Conservation (phyloP, 1,140 invertebrate species). For the Notospermus geniculatus region DNA sequence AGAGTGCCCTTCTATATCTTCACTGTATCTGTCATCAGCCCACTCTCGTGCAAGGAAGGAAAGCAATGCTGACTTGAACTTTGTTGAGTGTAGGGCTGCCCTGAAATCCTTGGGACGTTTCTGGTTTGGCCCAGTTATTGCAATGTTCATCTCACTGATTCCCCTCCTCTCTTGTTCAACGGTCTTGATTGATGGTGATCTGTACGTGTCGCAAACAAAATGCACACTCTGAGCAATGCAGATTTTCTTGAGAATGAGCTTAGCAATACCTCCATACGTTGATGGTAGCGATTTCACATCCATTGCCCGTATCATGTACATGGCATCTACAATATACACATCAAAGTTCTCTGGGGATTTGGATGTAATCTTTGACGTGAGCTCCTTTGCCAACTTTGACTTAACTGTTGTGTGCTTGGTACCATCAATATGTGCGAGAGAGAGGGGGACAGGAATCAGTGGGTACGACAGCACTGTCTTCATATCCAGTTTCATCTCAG, state of each 20-base stretch:
- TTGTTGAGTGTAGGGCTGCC: too few species aligned
- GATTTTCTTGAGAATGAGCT: conserved; percentile 2
- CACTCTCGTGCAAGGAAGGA: too few species aligned
- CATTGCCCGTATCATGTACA: not conserved
- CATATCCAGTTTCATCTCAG: not conserved
- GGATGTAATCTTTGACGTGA: not conserved
- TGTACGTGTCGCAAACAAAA: conserved; percentile 5
- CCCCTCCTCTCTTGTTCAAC: not conserved
- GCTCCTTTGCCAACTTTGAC: not conserved
- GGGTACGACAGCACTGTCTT: conserved; percentile 6
- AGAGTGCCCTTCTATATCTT: too few species aligned
- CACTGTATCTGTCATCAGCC: too few species aligned
- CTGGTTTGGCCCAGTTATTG: not conserved
- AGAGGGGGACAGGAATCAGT: conserved; percentile 10
- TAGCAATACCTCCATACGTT: conserved; percentile 9
- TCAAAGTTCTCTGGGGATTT: not conserved
- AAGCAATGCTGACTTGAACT: too few species aligned
- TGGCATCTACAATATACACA: conserved; percentile 12
- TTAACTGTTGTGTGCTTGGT: conserved; percentile 7
- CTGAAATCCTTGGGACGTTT: too few species aligned
- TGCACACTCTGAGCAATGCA: not conserved
- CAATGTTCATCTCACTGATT: not conserved
- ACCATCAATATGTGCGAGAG: not conserved
- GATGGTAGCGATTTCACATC: not conserved
- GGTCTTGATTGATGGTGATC: conserved; percentile 10